Base-by-base conservation (phyloP, 2,888 invertebrate genomes). In the Cheilosia grossa region DNA sequence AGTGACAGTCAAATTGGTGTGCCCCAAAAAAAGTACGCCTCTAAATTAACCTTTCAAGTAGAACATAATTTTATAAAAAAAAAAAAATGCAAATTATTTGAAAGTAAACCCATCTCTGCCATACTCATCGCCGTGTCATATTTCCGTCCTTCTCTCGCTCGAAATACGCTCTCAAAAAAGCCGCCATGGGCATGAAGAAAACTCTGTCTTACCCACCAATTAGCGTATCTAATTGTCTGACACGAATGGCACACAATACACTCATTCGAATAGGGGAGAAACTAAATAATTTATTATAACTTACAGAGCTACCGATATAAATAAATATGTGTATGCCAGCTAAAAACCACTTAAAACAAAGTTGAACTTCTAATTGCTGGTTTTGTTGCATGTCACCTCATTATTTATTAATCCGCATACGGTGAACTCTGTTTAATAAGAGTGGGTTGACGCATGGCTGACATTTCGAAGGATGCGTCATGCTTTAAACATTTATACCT, bases 331-430 rank as follows among this genome's bases (percentile, higher is more conserved):
- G 63, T 44, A 53, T 42, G 51, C 24, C 54, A 40, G 40, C 30
- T 15, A 61, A 51, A 63, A 72, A 42, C 49, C 73, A 78, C 66
- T 47, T 67, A 59, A 40, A 37, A 63, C 44, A 37, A 64, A 61
- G 53, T 59, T 64, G 15, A 82, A 67, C 70, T 70, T 82, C 21
- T 82, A 78, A 83, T 79, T 83, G 73, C 37, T 53, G 69, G 51
- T 67, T 64, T 53, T 69, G 70, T 69, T 79, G 82, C 69, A 79
- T 73, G 79, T 73, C 82, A 73, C 73, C 73, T 83, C 67, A 58
- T 83, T 79, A 69, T 64, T 73, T 83, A 83, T 79, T 83, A 79
- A 83, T 83, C 53, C 54, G 58, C 69, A 67, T 40, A 61, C 30
- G 30, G 30, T 7, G 9, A 9, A 1, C 58, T 51, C 59, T 69